phyloP scores from a whole-genome alignment of 1,140 invertebrate species.

The Ephestia elutella region DNA sequence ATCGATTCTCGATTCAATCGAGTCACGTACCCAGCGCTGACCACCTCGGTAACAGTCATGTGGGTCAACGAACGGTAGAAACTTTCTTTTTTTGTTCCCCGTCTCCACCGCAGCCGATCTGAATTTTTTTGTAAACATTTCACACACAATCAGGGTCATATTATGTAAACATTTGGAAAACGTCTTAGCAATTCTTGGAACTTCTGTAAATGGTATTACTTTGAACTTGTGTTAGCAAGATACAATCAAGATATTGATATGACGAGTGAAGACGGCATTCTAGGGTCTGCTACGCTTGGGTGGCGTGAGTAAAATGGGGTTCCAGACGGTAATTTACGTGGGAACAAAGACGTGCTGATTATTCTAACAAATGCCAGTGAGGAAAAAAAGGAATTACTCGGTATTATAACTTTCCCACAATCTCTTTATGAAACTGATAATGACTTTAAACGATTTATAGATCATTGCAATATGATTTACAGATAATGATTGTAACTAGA shows the following conservation, averaged over 20 bases:
- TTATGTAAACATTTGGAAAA: too few relatives aligned
- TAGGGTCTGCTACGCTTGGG: not conserved
- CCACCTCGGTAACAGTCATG: conserved; percentile 1
- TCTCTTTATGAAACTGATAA: not conserved
- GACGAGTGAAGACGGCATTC: not conserved
- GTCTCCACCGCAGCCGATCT: not conserved
- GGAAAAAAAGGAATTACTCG: not conserved
- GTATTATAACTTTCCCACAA: not conserved
- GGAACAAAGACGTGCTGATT: not conserved
- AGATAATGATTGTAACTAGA: too few relatives aligned
- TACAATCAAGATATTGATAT: not conserved
- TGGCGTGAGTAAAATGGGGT: conserved; percentile 1
- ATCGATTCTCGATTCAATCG: not conserved
- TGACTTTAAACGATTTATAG: not conserved
- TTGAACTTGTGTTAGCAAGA: not conserved
- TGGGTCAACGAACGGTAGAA: conserved; percentile 9
- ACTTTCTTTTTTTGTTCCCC: conserved; percentile 1
- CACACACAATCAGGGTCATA: conserved; percentile 1
- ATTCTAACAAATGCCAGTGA: not conserved
- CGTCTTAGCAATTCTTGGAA: too few relatives aligned
- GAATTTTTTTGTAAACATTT: conserved; percentile 1
- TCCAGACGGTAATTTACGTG: conserved; percentile 1
- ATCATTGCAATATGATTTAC: too few relatives aligned
- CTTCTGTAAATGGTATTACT: too few relatives aligned
- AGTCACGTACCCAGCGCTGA: not conserved